phyloP scores from a whole-genome alignment of 1,140 invertebrate genomes.

The Delia radicum region DNA sequence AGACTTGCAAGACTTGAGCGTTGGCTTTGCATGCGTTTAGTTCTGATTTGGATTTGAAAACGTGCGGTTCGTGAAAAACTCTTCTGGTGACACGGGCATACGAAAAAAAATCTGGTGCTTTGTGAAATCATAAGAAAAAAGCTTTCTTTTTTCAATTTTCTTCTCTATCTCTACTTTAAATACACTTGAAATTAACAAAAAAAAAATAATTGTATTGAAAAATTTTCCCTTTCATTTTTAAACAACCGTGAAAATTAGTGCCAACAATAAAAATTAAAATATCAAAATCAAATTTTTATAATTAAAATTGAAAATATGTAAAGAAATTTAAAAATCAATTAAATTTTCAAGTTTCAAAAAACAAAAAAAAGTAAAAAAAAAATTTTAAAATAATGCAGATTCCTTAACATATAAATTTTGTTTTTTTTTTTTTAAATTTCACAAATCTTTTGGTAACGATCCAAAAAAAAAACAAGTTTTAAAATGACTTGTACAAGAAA shows the following conservation, averaged over 20 bases:
- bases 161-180: neutral
- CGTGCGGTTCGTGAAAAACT: constrained; percentile 17
- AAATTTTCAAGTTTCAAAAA: neutral
- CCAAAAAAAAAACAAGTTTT: neutral
- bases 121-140: neutral
- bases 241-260: constrained; percentile 2
- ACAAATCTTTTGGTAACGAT: neutral
- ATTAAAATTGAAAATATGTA: neutral
- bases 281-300: neutral
- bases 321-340: neutral
- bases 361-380: neutral
- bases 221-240: constrained; percentile 11
- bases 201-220: neutral
- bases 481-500: constrained; percentile 30
- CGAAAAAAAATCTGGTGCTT: neutral
- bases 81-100: neutral
- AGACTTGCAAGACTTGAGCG: neutral
- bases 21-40: neutral
- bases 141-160: constrained; percentile 11
- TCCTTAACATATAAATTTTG: neutral
- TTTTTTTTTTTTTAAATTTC: neutral
- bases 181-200: neutral
- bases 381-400: neutral
- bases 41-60: constrained; percentile 10
- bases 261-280: too few species aligned